These are phyloP conservation scores for Hydraecia micacea DNA, from an alignment of 2,888 invertebrate genomes.

Conservation along the genomic window DNA sequence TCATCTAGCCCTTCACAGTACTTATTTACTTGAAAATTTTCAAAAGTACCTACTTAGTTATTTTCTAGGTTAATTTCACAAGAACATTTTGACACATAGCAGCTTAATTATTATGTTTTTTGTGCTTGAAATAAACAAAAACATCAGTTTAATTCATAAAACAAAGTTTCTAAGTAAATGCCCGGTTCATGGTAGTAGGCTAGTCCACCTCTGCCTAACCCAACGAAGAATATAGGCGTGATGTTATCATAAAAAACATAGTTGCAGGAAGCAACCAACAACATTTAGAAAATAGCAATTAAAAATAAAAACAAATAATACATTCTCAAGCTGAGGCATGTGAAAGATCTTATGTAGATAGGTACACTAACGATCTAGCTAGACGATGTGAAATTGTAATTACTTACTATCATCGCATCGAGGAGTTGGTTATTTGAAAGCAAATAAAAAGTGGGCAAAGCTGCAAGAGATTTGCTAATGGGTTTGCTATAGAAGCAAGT, in stretches of 20 bases:
- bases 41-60: neutral
- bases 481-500: neutral
- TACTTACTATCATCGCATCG: slow-evolving; percentile 26
- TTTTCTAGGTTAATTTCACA: neutral
- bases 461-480: slow-evolving; percentile 4
- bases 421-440: slow-evolving; percentile 36
- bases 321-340: slow-evolving; percentile 53
- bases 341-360: slow-evolving; percentile 59
- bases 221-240: neutral
- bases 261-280: slow-evolving; percentile 34
- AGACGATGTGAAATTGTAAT: slow-evolving; percentile 60
- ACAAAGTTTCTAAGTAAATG: neutral
- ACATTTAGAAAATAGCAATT: slow-evolving; percentile 54
- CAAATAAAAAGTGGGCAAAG: slow-evolving; percentile 12
- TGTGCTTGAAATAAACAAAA: neutral
- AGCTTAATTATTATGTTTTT: neutral
- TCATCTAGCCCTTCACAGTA: too few relatives aligned
- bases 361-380: slow-evolving; percentile 58
- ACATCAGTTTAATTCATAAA: neutral
- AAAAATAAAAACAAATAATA: slow-evolving; percentile 53
- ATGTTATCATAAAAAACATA: neutral
- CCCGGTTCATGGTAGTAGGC: neutral
- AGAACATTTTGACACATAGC: neutral
- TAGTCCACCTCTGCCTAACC: neutral
- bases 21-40: neutral